Percentiles rank a stretch among this genome's conserved stretches.
These are phyloP conservation scores for Chloroclysta siterata DNA, from an alignment of 2,888 invertebrate genomes.

Conservation along the genomic window DNA sequence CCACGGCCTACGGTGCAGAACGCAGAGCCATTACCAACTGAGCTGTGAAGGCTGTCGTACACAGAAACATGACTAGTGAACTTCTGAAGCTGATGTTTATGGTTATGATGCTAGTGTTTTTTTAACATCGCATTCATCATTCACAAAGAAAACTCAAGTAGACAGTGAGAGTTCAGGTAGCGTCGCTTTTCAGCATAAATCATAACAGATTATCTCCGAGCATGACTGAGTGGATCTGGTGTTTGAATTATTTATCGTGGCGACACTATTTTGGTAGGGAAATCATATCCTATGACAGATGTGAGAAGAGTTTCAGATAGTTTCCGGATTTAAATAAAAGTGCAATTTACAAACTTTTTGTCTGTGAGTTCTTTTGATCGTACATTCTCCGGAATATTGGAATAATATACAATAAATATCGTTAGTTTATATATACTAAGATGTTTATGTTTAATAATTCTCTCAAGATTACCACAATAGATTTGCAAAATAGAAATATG, in stretches of 20 bases:
- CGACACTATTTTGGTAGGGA: slow-evolving; percentile 39
- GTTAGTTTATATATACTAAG: no score
- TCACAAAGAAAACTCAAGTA: slow-evolving; percentile 18
- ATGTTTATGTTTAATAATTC: no score
- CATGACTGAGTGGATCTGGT: slow-evolving; percentile 48
- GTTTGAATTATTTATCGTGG: slow-evolving; percentile 55
- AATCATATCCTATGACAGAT: slow-evolving; percentile 25
- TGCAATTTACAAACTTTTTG: slow-evolving; percentile 2
- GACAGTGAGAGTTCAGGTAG: slow-evolving; percentile 28
- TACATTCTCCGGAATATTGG: background rate
- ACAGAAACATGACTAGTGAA: no score
- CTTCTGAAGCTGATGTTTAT: no score
- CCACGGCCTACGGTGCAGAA: no score
- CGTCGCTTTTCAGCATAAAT: slow-evolving; percentile 51
- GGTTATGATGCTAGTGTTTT: background rate
- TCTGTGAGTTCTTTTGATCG: background rate
- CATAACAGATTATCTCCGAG: slow-evolving; percentile 55
- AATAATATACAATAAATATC: no score
- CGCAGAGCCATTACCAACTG: no score
- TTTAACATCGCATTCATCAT: background rate
- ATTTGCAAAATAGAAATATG: no score
- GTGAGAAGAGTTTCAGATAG: slow-evolving; percentile 1
- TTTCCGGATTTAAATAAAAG: slow-evolving; percentile 4
- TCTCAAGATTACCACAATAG: no score
- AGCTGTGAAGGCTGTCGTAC: no score